Percentiles rank a stretch among this genome's conserved stretches.
These are phyloP conservation scores for Allolobophora icterica DNA, from an alignment of 2,888 invertebrate genomes.

Conservation along the genomic window DNA sequence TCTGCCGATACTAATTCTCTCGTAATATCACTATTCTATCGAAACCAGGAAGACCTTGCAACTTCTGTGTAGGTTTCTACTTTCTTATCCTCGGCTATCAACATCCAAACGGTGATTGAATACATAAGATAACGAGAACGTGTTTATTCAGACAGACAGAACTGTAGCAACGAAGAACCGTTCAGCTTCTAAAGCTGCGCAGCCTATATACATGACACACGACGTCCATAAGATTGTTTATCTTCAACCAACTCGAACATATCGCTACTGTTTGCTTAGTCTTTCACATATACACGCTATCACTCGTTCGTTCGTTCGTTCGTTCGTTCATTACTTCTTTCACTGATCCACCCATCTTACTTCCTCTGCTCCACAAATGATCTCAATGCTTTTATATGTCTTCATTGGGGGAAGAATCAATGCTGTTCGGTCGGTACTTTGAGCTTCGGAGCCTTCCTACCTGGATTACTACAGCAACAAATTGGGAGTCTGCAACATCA, in stretches of 20 bases:
- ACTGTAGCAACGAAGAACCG: not conserved
- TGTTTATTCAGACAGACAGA: not conserved
- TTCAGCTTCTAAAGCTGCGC: not conserved
- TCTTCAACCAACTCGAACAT: not conserved
- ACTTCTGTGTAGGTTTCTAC: no score
- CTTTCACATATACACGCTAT: not conserved
- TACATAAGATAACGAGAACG: no score
- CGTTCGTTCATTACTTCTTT: no score
- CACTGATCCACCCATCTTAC: not conserved
- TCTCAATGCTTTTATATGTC: not conserved
- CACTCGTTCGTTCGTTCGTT: no score
- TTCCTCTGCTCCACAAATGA: not conserved
- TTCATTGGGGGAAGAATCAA: not conserved
- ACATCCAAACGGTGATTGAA: no score
- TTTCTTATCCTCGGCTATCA: no score
- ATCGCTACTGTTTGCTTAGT: not conserved
- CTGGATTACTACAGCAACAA: not conserved
- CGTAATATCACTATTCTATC: no score
- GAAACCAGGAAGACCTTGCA: no score
- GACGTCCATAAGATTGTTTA: not conserved
- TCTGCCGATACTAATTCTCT: no score
- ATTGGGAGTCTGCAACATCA: not conserved
- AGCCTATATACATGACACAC: not conserved
- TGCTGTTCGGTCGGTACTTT: not conserved
- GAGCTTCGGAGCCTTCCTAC: not conserved